A percentile compares a stretch with the other conserved stretches of the same genome.
Evolutionary conservation across 1,140 invertebrate species (phyloP).

Genomic region (Campodea augens): DNA sequence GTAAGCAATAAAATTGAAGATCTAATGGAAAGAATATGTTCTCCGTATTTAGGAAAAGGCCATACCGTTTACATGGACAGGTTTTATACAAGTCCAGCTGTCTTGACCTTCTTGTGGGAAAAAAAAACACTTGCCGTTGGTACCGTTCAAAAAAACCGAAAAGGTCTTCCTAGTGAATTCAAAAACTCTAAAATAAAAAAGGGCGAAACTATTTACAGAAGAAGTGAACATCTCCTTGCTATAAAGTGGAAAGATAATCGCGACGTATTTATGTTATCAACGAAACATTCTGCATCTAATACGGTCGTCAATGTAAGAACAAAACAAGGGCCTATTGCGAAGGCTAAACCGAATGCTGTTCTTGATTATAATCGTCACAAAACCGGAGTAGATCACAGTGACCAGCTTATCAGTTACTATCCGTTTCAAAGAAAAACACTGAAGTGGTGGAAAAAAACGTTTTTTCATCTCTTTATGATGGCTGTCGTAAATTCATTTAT

Average conservation of each 20-base stretch:
- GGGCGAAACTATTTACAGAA: neutral
- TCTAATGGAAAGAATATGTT: neutral
- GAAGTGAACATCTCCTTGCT: neutral
- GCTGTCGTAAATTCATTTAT: neutral
- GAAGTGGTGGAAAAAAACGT: slow-evolving; percentile 1
- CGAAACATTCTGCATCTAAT: neutral
- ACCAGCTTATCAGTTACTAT: neutral
- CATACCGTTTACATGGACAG: neutral
- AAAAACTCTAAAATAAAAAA: neutral
- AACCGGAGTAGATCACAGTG: neutral
- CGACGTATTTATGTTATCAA: neutral
- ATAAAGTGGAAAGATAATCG: neutral
- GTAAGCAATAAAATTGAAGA: neutral
- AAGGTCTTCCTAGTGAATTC: neutral
- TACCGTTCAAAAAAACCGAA: neutral
- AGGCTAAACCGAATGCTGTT: neutral
- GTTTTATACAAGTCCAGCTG: neutral
- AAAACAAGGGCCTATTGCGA: neutral
- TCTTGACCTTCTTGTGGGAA: neutral
- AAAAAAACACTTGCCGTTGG: neutral
- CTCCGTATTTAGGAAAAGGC: neutral
- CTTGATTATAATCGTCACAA: neutral
- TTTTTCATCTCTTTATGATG: neutral
- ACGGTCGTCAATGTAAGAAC: neutral
- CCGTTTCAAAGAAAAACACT: neutral